Conservation (phyloP, 2,113 vertebrate genomes). For the Thamnophis sirtalis region DNA sequence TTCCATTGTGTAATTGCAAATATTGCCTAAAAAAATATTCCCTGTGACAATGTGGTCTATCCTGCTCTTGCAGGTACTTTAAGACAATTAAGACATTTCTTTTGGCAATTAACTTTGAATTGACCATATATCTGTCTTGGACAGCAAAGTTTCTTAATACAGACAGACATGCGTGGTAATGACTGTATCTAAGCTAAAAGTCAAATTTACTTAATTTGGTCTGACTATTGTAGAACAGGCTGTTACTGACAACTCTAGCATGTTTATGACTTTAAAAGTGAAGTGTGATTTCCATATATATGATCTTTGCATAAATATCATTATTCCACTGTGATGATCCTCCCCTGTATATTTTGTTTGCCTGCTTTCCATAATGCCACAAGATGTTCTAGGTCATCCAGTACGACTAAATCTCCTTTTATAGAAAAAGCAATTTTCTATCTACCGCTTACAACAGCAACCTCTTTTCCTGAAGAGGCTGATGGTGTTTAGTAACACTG, state of each 20-base stretch:
- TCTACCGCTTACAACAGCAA: background rate
- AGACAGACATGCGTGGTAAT: background rate
- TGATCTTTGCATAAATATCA: background rate
- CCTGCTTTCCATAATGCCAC: background rate
- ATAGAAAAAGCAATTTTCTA: background rate
- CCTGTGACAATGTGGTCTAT: background rate
- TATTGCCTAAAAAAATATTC: background rate
- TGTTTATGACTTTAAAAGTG: background rate
- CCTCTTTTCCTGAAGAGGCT: background rate
- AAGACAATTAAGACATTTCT: background rate
- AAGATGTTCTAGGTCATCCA: background rate
- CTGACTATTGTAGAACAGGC: background rate
- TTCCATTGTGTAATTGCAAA: background rate
- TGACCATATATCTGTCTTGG: background rate
- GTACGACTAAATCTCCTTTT: background rate
- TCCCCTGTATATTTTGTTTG: background rate
- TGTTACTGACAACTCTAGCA: background rate
- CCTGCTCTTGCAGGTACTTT: background rate
- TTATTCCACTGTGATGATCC: background rate
- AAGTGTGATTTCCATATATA: background rate
- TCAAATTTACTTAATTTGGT: background rate
- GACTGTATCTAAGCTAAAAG: background rate
- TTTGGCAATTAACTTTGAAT: background rate
- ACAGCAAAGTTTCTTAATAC: background rate
- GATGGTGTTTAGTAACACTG: background rate